phyloP scores from a whole-genome alignment of 2,888 invertebrate species.

The Drosophila rellima region DNA sequence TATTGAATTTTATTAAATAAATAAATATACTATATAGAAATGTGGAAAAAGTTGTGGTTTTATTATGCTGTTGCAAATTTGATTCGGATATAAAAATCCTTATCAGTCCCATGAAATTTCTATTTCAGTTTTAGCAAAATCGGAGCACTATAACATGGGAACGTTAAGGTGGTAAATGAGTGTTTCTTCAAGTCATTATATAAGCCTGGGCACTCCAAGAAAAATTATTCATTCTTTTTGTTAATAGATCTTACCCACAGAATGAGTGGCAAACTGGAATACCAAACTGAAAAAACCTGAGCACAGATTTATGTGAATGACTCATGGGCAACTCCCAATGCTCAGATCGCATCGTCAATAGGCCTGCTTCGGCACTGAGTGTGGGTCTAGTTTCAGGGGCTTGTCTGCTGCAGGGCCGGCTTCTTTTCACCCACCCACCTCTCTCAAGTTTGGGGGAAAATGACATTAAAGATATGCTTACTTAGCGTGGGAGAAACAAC shows the following conservation, averaged over 20 bases:
- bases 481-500: slow-evolving; percentile 42
- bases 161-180: not conserved
- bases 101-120: no score
- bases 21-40: slow-evolving; percentile 41
- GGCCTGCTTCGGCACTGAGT: slow-evolving; percentile 19
- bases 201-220: not conserved
- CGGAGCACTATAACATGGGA: no score
- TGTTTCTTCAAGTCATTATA: no score
- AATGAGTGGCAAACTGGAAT: not conserved
- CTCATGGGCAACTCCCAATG: slow-evolving; percentile 32
- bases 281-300: not conserved
- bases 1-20: slow-evolving; percentile 75
- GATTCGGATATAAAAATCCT: no score
- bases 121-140: not conserved
- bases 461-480: slow-evolving; percentile 5
- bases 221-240: not conserved
- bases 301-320: slow-evolving; percentile 9
- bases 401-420: slow-evolving; percentile 49
- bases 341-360: slow-evolving; percentile 4
- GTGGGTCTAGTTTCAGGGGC: slow-evolving; percentile 71
- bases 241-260: not conserved
- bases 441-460: slow-evolving; percentile 9
- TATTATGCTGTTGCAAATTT: not conserved
- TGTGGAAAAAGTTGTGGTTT: slow-evolving; percentile 7
- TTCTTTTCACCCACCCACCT: slow-evolving; percentile 14